phyloP scores from a whole-genome alignment of 37 sponge, comb jelly and placozoan species.

The Hexactinellida sp. region DNA sequence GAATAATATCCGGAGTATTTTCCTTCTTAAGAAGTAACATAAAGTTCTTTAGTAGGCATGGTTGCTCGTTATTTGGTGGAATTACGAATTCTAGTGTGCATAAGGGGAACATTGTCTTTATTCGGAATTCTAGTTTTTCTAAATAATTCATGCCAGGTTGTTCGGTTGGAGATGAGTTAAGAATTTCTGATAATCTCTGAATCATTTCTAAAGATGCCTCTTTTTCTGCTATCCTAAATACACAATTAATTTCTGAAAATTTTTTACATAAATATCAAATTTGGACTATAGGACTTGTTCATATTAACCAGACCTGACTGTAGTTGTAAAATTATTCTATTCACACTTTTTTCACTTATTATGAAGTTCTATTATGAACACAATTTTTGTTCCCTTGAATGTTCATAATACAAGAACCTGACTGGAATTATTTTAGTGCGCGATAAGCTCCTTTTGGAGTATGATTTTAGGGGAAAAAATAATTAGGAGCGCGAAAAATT shows the following conservation, averaged over 20 bases:
- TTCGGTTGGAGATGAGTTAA: not conserved
- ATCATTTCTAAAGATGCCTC: not conserved
- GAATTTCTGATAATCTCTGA: not conserved
- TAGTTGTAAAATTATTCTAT: too few relatives aligned
- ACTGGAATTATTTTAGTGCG: too few relatives aligned
- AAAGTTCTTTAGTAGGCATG: not conserved
- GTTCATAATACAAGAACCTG: too few relatives aligned
- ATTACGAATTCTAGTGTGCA: not conserved
- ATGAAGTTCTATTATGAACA: not conserved
- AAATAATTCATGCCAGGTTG: not conserved
- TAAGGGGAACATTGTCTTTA: not conserved
- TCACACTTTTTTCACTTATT: too few relatives aligned
- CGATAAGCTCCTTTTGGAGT: too few relatives aligned
- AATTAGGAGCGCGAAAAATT: too few relatives aligned
- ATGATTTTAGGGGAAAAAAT: too few relatives aligned
- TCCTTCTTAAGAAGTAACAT: not conserved
- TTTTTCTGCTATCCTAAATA: not conserved
- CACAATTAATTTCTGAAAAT: not conserved
- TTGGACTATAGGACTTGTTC: not conserved
- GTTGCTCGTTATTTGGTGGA: not conserved
- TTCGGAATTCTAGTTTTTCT: not conserved
- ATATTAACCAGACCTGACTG: too few relatives aligned
- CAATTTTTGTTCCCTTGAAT: too few relatives aligned
- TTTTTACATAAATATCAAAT: not conserved
- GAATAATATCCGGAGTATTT: not conserved